Base-by-base conservation (phyloP, 2,797 vertebrate species). In the Esox lucius region DNA sequence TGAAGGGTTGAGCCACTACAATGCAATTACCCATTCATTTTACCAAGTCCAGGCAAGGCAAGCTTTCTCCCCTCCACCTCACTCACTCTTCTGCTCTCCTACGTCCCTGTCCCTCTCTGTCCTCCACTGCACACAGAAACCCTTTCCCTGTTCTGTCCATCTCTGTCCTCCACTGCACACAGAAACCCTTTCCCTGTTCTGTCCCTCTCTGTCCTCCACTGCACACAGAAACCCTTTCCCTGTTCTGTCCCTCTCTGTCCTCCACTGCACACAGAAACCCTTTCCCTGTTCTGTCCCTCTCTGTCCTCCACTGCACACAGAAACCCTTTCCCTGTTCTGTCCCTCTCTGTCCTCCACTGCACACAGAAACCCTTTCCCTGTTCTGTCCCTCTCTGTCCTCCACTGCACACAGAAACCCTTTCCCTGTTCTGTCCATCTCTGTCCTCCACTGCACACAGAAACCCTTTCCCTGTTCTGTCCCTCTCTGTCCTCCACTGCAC, bases 11-110 rank as follows among this genome's bases (percentile, higher is more conserved):
- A 90, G 86, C 84, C 85, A 71, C 90, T 78, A 87, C 87, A 88
- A 80, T 80, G 73, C 89, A 93, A 92, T 92, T 92, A 92, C 91
- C 88, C 90, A 87, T 91, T 90, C 85, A 89, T 90, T 91, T 90
- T 86, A 86, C 85, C 84, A 85, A 46, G 81, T 74, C 74, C 53
- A 59, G 79, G 78, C 39, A 74, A 84, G 76, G 62, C 72, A 74
- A 56, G 69, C 70, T 73, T 35, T 72, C 80, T 69, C 74, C 42
- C 61, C 77, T 71, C 88, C 87, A 85, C 83, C 82, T 83, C 86
- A 82, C 82, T 84, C 81, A 2, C 31, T 4, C 48, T 51, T 59
- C 65, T 68, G 19, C 77, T 75, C 75, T 72, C 26, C 85, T 76
- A 61, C 48, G 78, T 67, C 19, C 48, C 39, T 22, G 33, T 6